Conservation (phyloP, 2,888 invertebrate genomes). For the Cataglyphis rosenhaueri region DNA sequence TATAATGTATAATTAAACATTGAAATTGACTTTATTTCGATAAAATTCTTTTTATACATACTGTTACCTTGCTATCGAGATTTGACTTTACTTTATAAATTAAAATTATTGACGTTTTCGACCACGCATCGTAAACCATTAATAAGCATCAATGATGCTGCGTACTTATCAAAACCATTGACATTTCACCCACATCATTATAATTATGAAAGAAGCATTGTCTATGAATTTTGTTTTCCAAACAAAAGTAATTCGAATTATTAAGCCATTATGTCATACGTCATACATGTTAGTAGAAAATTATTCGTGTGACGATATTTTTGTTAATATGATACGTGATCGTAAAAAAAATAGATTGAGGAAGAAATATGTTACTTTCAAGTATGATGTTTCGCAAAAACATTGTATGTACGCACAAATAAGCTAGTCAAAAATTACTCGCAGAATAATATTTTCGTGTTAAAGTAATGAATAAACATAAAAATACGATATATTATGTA, state of each 20-base stretch:
- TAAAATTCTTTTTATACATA: not conserved
- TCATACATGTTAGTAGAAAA: slow-evolving; percentile 2
- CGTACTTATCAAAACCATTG: not conserved
- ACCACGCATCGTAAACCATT: not conserved
- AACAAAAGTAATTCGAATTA: not conserved
- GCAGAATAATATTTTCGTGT: not conserved
- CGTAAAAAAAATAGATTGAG: not conserved
- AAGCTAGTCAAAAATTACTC: not conserved
- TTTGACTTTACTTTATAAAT: not conserved
- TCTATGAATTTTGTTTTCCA: not conserved
- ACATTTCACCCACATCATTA: not conserved
- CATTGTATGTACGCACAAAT: not conserved
- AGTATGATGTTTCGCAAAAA: not conserved
- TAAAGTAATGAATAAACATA: not conserved
- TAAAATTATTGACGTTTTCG: not conserved
- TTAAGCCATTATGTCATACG: not conserved
- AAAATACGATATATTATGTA: not conserved
- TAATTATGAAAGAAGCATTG: not conserved
- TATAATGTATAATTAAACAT: not conserved
- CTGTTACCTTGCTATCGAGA: too few species aligned
- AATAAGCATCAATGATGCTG: not conserved
- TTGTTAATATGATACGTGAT: not conserved
- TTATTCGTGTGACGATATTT: not conserved
- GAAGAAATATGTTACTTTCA: not conserved
- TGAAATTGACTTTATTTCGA: slow-evolving; percentile 6